Base-by-base conservation (phyloP, 1,140 invertebrate genomes). In the Spodoptera frugiperda region DNA sequence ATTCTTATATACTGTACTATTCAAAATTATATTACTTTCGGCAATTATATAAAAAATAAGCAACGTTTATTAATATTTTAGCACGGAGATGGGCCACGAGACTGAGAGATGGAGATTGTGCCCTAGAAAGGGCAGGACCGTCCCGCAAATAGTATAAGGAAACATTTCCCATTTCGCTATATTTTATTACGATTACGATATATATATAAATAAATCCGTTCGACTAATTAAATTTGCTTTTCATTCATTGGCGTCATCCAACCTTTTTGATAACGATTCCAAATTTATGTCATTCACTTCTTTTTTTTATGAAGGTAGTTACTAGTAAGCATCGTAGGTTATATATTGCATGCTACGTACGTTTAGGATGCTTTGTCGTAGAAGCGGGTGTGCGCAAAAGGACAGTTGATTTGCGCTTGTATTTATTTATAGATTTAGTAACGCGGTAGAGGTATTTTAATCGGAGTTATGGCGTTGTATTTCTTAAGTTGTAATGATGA, bases 251-350 rank as follows among this genome's bases (percentile, higher is more conserved):
- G 86, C 89, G 80, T 83, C 78, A 81, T 84, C 82, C 71, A 73
- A 73, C 71, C 87, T 80, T 82, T 78, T 79, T 80, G 84, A 78
- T 67, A 33, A 54, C 75, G 63, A 71, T 79, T 84, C 83, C 80
- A 89, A 91, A 89, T 86, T 88, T 72, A 79, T 33, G 91, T 93
- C 91, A 93, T 93, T 93, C 91, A 93, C 91, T 93, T 93, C 91
- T 93, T 92, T 92, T 39, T 91, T 85, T 83, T 80, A 72, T 51
- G 63, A 78, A 61, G 72, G 72, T 61, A 78, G 48, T 33, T 49
- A n/a, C n/a, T n/a, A n/a, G n/a, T n/a, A n/a, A 75, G 73, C 79
- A 84, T 72, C 63, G 76, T 82, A 57, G 80, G 88, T 91, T 87
- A 91, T 89, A 88, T 84, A 89, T 90, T 93, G 90, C 91, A 92